Evolutionary conservation across 2,113 vertebrate species (phyloP).

Genomic region (Chlorodrepanis virens): DNA sequence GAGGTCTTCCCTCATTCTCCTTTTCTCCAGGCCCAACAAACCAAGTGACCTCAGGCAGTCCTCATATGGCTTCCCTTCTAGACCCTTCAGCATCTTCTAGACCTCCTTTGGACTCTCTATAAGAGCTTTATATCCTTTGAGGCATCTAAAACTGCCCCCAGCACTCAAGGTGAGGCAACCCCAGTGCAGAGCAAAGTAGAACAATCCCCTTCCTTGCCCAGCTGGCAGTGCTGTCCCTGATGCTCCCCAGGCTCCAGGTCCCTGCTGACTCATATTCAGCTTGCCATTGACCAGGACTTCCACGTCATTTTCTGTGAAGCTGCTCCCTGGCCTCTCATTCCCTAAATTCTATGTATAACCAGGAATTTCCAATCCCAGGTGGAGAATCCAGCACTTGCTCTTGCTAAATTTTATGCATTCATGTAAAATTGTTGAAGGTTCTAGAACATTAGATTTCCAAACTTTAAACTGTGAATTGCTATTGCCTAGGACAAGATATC

Average conservation of each 20-base stretch:
- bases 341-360: neutral
- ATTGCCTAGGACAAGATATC: neutral
- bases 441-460: neutral
- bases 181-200: neutral
- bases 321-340: neutral
- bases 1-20: neutral
- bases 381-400: neutral
- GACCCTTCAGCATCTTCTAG: neutral
- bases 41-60: neutral
- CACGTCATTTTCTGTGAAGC: neutral
- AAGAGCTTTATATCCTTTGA: neutral
- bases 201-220: neutral
- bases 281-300: neutral
- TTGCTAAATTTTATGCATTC: neutral
- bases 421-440: neutral
- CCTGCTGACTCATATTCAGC: neutral
- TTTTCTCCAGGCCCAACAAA: neutral
- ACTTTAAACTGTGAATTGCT: neutral
- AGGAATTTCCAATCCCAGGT: neutral
- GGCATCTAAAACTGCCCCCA: neutral
- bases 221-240: neutral
- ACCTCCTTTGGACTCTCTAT: neutral
- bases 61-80: neutral
- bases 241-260: neutral
- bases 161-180: fast-evolving